Evolutionary conservation across 1,140 invertebrate species (phyloP).

Genomic region (Cepaea nemoralis): DNA sequence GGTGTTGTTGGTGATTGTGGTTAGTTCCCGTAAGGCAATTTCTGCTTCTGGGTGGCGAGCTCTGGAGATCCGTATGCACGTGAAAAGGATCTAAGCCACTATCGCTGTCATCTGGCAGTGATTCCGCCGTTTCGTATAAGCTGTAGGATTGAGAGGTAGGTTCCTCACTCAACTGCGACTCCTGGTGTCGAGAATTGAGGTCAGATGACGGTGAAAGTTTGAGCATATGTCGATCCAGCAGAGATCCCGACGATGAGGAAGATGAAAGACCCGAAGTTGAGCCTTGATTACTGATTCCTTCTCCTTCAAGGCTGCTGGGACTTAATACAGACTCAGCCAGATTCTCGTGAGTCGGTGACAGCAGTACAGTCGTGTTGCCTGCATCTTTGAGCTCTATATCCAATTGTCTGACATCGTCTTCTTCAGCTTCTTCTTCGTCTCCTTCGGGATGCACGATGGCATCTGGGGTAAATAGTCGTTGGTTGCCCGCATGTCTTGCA

Average conservation of each 20-base stretch:
- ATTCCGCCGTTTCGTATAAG: slow-evolving; percentile 49
- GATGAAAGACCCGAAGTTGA: slow-evolving; percentile 44
- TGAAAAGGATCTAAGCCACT: slow-evolving; percentile 18
- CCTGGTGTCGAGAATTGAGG: slow-evolving; percentile 21
- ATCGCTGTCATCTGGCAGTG: slow-evolving; percentile 41
- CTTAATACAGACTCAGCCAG: neutral
- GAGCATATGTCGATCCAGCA: slow-evolving; percentile 55
- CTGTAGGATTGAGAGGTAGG: slow-evolving; percentile 45
- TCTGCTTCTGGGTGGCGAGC: neutral
- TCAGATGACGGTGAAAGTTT: slow-evolving; percentile 51
- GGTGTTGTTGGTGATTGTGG: slow-evolving; percentile 16
- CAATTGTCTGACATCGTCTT: slow-evolving; percentile 25
- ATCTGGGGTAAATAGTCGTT: slow-evolving; percentile 43
- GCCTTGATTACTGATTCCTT: slow-evolving; percentile 16
- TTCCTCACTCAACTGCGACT: slow-evolving; percentile 23
- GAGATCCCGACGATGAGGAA: slow-evolving; percentile 43
- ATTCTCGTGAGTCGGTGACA: neutral
- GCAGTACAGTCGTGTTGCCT: slow-evolving; percentile 19
- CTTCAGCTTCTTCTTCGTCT: slow-evolving; percentile 42
- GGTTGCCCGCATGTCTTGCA: slow-evolving; percentile 31
- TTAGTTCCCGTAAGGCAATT: neutral
- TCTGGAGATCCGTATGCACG: neutral
- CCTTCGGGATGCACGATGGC: slow-evolving; percentile 51
- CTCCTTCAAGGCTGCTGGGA: slow-evolving; percentile 16
- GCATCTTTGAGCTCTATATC: slow-evolving; percentile 35